A percentile compares a stretch with the other conserved stretches of the same genome.
phyloP scores from a whole-genome alignment of 92 coral and sea anemone genomes.

The Epizoanthus rinbou region DNA sequence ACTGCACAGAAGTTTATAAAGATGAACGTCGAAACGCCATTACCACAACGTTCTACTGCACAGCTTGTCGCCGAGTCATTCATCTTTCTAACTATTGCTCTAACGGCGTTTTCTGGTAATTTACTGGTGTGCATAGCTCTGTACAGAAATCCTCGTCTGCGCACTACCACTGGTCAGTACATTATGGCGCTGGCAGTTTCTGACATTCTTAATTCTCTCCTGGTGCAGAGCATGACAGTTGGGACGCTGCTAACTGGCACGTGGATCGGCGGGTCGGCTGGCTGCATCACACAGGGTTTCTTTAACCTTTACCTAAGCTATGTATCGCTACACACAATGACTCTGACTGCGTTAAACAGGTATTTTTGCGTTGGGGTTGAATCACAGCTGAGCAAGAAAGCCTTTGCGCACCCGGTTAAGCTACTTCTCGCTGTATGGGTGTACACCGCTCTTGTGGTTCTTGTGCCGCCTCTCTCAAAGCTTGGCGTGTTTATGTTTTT shows the following conservation, averaged over 20 bases:
- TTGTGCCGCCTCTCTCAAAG: conserved; percentile 6
- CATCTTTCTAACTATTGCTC: conserved; percentile 6
- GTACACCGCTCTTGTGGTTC: conserved; percentile 15
- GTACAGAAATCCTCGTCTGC: conserved; percentile 20
- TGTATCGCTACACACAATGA: conserved; percentile 34
- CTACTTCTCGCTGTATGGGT: conserved; percentile 24
- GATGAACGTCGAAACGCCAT: conserved; percentile 23
- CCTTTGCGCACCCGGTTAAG: conserved; percentile 4
- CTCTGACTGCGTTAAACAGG: conserved; percentile 37
- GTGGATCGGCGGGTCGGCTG: conserved; percentile 31
- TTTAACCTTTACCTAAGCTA: conserved; percentile 39
- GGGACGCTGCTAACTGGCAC: conserved; percentile 28
- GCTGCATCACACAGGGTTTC: conserved; percentile 36
- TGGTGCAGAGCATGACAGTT: conserved; percentile 22
- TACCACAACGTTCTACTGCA: not conserved
- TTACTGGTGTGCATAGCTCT: conserved; percentile 30
- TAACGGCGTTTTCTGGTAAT: conserved; percentile 30
- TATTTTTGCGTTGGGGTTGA: conserved; percentile 7
- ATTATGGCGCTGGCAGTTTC: conserved; percentile 34
- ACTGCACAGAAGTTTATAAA: not conserved
- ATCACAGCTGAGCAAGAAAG: conserved; percentile 16
- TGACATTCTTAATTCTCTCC: conserved; percentile 26
- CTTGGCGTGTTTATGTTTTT: conserved; percentile 16
- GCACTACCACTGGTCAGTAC: conserved; percentile 19
- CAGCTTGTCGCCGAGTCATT: conserved; percentile 21